Evolutionary conservation across 2,888 invertebrate genomes (phyloP), one percentile per base, ranked within the genome.

Genomic region (Hylaea fasciaria): DNA sequence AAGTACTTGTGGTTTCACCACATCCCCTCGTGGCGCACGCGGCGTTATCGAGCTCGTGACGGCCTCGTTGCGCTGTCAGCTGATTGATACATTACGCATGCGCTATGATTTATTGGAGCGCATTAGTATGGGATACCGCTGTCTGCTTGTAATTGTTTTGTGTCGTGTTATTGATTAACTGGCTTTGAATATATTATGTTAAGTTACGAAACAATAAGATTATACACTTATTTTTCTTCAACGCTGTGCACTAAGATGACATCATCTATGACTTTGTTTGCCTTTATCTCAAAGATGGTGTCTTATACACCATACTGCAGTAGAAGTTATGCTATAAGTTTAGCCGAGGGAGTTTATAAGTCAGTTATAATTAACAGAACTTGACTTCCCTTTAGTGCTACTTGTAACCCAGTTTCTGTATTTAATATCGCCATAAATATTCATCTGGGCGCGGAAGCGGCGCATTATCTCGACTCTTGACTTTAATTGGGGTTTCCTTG

Each of bases 61-160:
- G 29, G 14, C 35, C 14, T 17, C 37, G 32, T 46, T 12, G 39
- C n/a, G n/a, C 29, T 16, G 41, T 39, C 49, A 35, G 29, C 17
- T 53, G 60, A 64, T 61, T 57, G 64, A 64, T 61, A 48, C 54
- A 58, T 55, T 49, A 48, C 48, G 10, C 35, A 32, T 14, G n/a
- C 48, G 53, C 16, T 17, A 52, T 64, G 51, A 64, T 64, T 61
- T 61, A 64, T 64, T 52, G 55, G 35, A 41, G 13, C n/a, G 16
- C 10, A 35, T 39, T 43, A 47, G 22, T 17, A 14, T 45, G 35
- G 13, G 43, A 37, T 43, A 51, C 32, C n/a, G 5, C 11, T 35
- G 11, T 8, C 28, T 47, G 43, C 2, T 45, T 16, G 44, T 17
- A 35, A 54, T 47, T 54, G 47, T 47, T 47, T 29, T 10, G 32